These are phyloP conservation scores for Chamaea fasciata DNA, from an alignment of 2,113 vertebrate species.

Conservation along the genomic window DNA sequence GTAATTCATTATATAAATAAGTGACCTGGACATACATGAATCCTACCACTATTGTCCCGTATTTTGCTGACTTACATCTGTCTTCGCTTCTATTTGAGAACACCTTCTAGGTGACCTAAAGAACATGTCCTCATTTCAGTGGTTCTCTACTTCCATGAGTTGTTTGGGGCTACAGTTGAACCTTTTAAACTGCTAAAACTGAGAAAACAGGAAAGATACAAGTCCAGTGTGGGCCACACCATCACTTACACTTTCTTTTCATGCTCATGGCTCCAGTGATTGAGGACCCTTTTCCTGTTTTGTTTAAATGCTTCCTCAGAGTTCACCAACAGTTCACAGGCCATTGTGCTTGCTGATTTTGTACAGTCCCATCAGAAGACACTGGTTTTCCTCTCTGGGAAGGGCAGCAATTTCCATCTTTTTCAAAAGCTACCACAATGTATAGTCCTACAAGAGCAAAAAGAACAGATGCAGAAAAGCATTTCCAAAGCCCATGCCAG, in stretches of 20 bases:
- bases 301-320: slow-evolving; percentile 12
- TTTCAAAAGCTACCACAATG: neutral
- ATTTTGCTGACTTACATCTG: neutral
- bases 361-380: neutral
- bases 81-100: neutral
- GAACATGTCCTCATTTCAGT: neutral
- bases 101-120: neutral
- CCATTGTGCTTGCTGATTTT: neutral
- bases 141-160: neutral
- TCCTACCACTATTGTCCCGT: neutral
- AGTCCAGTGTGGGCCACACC: neutral
- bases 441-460: neutral
- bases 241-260: slow-evolving; percentile 47
- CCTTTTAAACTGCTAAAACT: neutral
- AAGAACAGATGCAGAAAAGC: neutral
- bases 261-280: neutral
- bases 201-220: slow-evolving; percentile 17
- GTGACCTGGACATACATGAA: neutral
- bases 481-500: neutral
- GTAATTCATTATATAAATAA: neutral
- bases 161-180: neutral
- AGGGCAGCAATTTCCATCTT: neutral
- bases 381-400: neutral
- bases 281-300: slow-evolving; percentile 50
- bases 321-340: slow-evolving; percentile 28